A percentile compares a stretch with the other conserved stretches of the same genome.
These are phyloP conservation scores for Microctonus hyperodae DNA, from an alignment of 2,888 invertebrate genomes.

Conservation along the genomic window DNA sequence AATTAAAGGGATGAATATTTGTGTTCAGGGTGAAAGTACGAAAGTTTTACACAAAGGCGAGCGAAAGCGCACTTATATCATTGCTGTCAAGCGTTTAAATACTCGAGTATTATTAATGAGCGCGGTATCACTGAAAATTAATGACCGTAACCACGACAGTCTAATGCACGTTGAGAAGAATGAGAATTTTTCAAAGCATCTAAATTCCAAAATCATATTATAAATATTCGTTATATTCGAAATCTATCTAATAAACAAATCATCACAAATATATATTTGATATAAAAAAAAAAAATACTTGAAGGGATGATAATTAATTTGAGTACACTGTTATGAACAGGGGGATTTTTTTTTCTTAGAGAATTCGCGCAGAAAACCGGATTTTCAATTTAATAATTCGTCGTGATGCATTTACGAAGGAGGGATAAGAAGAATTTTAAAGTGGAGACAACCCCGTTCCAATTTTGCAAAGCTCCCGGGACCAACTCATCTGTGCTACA, in stretches of 20 bases:
- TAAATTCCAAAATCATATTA: too few species aligned
- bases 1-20: constrained; percentile 41
- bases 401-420: not conserved
- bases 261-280: too few species aligned
- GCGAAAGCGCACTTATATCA: constrained; percentile 31
- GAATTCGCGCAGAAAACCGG: constrained; percentile 13
- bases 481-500: constrained; percentile 22
- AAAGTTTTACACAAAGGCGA: constrained; percentile 52
- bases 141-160: not conserved
- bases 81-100: constrained; percentile 42
- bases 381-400: constrained; percentile 32
- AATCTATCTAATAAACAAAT: too few species aligned
- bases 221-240: too few species aligned
- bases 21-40: constrained; percentile 28
- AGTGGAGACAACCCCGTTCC: constrained; percentile 21
- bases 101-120: constrained; percentile 52
- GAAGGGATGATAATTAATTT: too few species aligned
- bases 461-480: constrained; percentile 28
- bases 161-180: not conserved
- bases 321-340: too few species aligned
- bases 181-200: not conserved
- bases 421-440: constrained; percentile 24
- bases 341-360: too few species aligned
- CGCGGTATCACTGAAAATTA: constrained; percentile 33
- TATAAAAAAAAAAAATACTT: too few species aligned